Conservation (phyloP, 2,797 vertebrate genomes). For the Acipenser transmontanus region DNA sequence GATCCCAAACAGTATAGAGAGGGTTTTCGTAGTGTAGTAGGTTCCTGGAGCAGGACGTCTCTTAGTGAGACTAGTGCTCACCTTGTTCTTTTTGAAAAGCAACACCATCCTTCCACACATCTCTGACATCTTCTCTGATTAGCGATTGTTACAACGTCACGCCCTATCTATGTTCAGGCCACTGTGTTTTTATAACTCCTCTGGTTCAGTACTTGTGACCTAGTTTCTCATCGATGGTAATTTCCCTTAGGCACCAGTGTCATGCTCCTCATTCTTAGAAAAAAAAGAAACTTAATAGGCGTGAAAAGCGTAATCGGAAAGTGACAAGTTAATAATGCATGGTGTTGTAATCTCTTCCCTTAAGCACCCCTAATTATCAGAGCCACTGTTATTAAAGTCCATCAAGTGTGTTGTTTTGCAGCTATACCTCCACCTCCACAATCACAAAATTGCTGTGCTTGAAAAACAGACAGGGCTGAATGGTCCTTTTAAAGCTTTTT, state of each 20-base stretch:
- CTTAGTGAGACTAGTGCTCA: no score
- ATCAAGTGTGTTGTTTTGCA: constrained; percentile 1
- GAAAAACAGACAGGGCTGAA: background rate
- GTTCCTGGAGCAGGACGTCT: no score
- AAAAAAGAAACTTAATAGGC: background rate
- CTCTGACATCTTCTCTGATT: background rate
- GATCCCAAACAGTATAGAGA: no score
- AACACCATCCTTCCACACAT: no score
- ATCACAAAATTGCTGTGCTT: constrained; percentile 3
- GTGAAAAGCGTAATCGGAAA: background rate
- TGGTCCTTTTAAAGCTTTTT: background rate
- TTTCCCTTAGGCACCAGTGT: background rate
- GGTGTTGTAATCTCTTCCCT: background rate
- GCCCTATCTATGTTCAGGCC: background rate
- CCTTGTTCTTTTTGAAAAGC: no score
- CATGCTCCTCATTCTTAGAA: background rate
- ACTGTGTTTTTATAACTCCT: background rate
- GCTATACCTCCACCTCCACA: background rate
- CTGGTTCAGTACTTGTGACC: background rate
- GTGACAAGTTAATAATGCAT: constrained; percentile 1
- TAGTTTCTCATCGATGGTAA: background rate
- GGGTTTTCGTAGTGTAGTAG: no score
- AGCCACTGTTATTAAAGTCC: constrained; percentile 1
- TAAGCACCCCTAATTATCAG: background rate
- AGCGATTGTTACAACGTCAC: background rate